Base-by-base conservation (phyloP, 1,140 invertebrate genomes). In the Homalodisca vitripennis region DNA sequence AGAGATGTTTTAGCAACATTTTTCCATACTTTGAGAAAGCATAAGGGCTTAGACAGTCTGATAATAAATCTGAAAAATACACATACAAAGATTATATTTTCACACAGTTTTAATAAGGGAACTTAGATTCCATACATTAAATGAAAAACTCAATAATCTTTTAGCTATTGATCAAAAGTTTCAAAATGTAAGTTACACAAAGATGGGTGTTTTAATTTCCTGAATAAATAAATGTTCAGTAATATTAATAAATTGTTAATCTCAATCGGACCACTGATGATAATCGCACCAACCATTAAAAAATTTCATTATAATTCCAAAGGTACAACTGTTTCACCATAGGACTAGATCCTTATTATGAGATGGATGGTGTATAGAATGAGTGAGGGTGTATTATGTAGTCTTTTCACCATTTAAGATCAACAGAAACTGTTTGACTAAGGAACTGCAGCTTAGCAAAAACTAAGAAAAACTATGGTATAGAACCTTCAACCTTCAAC, bases 21-120 rank as follows among this genome's bases (percentile, higher is more conserved):
- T 24, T 60, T 60, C 55, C 55, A 60, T 27, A n/a, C 55, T 27
- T 27, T 29, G 12, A 60, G 26, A 27, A 60, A 60, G 24, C 55
- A 30, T 22, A 6, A 2, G 26, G 55, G 55, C 29, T 13, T 27
- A 22, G 24, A 27, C 55, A 60, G 24, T 24, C 29, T 22, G 10
- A 60, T 26, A 30, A 60, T 60, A 26, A 27, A 60, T 27, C 55
- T 60, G 24, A 2, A 60, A 60, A 41, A n/a, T 41, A 41, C 34
- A 41, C 17, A 17, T 41, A 10, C 17, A 10, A 10, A 41, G 6
- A 41, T 41, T 10, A 41, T 41, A 10, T 17, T 10, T 41, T 3
- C 6, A 53, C 6, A 53, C 48, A 53, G 6, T 53, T 53, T 22
- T n/a, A 3, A 14, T 22, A 12, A 12, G 12, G 20, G 6, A 14